Evolutionary conservation across 1,140 invertebrate species (phyloP), one percentile per base, ranked within the genome.

Genomic region (Drosophila takahashii): DNA sequence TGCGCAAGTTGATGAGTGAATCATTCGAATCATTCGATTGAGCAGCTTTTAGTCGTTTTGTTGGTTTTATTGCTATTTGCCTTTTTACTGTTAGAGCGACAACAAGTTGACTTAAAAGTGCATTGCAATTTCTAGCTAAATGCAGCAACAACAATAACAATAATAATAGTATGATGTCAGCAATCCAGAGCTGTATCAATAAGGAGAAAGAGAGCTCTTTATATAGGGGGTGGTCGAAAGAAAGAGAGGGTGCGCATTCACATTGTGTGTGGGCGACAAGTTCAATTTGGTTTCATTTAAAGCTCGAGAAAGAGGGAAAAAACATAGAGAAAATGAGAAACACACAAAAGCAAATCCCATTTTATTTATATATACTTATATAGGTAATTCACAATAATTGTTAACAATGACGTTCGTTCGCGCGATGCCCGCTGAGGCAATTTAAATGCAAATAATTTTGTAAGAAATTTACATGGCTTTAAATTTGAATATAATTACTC

Each of bases 401-500:
- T 89, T 89, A 83, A 79, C 58, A 51, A 64, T 77, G 69, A 56
- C 67, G 72, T 42, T 42, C 39, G 26, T 64, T 70, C 37, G n/a
- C 50, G 22, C 48, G 22, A 37, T 64, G 61, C 36, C 26, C 57
- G 56, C 39, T 52, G 32, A 15, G 70, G 56, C 84, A 80, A 87
- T 87, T 83, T 79, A 89, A 89, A 84, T 89, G 84, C 85, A 89
- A 89, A 89, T 89, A 89, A 79, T 79, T 77, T 72, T 83, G 78
- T 72, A 79, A 70, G 72, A 77, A 80, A 87, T 87, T 77, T 84
- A 73, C 84, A 87, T 89, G 77, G 77, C 67, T 72, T 84, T 74
- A 89, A 84, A 89, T 89, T 89, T 90, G 79, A 89, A 89, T 89
- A 89, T 80, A 90, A 89, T 89, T 89, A 80, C 84, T 74, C 57